Conservation (phyloP, 2,797 vertebrate species). For the Syngnathus acus region DNA sequence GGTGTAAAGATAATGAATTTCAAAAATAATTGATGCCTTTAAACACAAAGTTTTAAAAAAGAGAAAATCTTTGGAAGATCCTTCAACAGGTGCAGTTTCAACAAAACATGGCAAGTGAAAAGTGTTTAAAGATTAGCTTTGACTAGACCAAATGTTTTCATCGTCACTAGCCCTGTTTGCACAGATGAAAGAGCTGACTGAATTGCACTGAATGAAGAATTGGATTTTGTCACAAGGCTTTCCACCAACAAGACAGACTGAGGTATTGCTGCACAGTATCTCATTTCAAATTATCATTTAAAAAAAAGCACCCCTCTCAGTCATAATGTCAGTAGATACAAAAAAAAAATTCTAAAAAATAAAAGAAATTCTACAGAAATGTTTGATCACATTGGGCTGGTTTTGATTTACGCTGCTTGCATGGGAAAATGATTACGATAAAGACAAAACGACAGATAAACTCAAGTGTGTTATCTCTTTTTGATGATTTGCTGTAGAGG, state of each 20-base stretch:
- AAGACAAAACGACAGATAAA: slow-evolving; percentile 1
- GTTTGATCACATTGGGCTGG: background rate
- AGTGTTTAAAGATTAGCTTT: slow-evolving; percentile 50
- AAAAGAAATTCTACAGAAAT: background rate
- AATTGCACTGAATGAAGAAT: slow-evolving; percentile 45
- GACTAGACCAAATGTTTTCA: slow-evolving; percentile 48
- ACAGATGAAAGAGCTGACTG: slow-evolving; percentile 49
- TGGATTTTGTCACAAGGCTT: slow-evolving; percentile 46
- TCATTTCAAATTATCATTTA: background rate
- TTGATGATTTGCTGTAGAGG: slow-evolving; percentile 34
- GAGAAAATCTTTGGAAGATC: background rate
- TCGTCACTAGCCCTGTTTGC: slow-evolving; percentile 34
- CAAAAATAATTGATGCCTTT: background rate
- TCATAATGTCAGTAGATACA: background rate
- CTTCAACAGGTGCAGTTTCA: slow-evolving; percentile 10
- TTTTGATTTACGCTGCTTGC: background rate
- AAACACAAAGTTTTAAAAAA: background rate
- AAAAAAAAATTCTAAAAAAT: no score
- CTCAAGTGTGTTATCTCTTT: slow-evolving; percentile 43
- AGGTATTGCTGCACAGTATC: no score
- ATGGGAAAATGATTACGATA: background rate
- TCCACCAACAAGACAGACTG: slow-evolving; percentile 16
- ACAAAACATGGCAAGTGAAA: slow-evolving; percentile 31
- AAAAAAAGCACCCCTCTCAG: background rate
- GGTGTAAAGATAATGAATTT: background rate